Base-by-base conservation (phyloP, 2,888 invertebrate species). In the Phorcus lineatus region DNA sequence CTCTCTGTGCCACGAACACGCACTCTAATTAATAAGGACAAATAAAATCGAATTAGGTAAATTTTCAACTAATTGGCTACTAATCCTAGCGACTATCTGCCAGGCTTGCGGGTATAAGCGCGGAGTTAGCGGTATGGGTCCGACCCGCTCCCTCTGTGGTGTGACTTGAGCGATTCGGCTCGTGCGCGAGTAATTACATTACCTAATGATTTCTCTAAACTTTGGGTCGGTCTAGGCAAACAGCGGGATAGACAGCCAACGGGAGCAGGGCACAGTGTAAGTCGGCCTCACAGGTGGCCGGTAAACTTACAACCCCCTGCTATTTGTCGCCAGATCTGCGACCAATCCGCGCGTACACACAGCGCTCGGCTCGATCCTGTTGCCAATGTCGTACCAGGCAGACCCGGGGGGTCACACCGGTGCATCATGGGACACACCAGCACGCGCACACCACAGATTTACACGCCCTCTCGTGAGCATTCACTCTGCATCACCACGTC, bases 21-120 rank as follows among this genome's bases (percentile, higher is more conserved):
- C 52, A 57, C 79, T 74, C 70, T 57, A 79, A 79, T 79, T 79
- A 79, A 79, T 74, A 79, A 74, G 57, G 54, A 79, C 79, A 79
- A 79, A 79, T 79, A 79, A 79, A 79, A 74, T 74, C 74, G 55
- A 57, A 79, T 79, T 79, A 74, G 79, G 74, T 79, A 79, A 79
- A 79, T 79, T 74, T 79, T 31, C 74, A 36, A 24, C 79, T 79
- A 79, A 79, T 79, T 79, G 79, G 74, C 74, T 74, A 70, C 79
- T 79, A 79, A 79, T 79, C 79, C 74, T 57, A 31, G 31, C 57
- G 55, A 55, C 40, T 74, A 47, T 53, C 54, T 54, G 54, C 74
- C 52, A 67, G 53, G 78, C 62, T 78, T 78, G 28, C 53, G 67
- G 52, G 54, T 31, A 62, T 40, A 52, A 66, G 40, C 28, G n/a